Percentiles rank a stretch among this genome's conserved stretches.
Conservation (phyloP, 23 tunicate species). For the Ciona savignyi region DNA sequence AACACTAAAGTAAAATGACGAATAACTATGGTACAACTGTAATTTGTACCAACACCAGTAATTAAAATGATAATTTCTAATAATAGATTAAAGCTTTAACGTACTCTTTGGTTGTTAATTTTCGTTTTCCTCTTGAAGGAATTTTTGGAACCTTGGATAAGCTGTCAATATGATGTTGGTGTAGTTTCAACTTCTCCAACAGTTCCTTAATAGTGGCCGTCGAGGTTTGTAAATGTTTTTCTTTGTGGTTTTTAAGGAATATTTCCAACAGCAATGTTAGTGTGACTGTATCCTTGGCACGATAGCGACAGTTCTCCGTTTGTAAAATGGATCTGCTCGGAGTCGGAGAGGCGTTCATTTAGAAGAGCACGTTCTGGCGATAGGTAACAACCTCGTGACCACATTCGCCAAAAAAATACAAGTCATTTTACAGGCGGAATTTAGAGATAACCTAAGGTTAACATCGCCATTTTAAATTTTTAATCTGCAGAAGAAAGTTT, state of each 20-base stretch:
- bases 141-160: too few relatives aligned
- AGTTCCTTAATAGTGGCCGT: too few relatives aligned
- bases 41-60: too few relatives aligned
- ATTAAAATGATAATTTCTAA: too few relatives aligned
- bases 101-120: background rate
- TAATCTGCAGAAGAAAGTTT: too few relatives aligned
- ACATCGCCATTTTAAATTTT: background rate
- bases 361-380: conserved; percentile 1
- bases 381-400: background rate
- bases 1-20: too few relatives aligned
- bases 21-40: too few relatives aligned
- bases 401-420: background rate
- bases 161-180: too few relatives aligned
- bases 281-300: background rate
- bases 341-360: background rate
- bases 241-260: background rate
- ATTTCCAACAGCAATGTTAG: background rate
- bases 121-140: too few relatives aligned
- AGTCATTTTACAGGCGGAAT: background rate
- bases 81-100: too few relatives aligned
- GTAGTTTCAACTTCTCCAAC: too few relatives aligned
- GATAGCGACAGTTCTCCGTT: background rate
- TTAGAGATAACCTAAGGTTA: background rate
- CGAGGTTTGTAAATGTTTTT: too few relatives aligned
- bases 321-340: background rate